Conservation (phyloP, 92 coral and sea anemone genomes). For the Epizoanthus scotinus region DNA sequence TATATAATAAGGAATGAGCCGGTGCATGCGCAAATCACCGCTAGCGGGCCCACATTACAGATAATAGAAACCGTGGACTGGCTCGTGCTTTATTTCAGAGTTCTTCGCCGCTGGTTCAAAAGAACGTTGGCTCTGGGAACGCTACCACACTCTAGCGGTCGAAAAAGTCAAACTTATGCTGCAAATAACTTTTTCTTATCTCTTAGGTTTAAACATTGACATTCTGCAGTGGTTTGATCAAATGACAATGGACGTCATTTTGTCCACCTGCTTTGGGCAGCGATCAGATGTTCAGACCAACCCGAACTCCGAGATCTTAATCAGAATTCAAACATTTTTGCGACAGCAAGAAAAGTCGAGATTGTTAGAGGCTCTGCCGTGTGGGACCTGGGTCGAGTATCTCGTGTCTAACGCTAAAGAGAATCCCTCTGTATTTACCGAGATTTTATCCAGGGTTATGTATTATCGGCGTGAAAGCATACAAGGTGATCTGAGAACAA, state of each 20-base stretch:
- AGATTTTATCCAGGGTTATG: constrained; percentile 19
- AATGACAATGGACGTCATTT: constrained; percentile 66
- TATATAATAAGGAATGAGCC: no score
- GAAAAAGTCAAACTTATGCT: no score
- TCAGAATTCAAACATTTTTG: constrained; percentile 5
- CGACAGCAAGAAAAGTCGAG: neutral
- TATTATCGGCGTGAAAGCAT: constrained; percentile 8
- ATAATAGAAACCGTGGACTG: no score
- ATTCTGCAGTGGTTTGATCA: constrained; percentile 68
- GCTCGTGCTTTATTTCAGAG: no score
- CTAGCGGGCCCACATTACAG: no score
- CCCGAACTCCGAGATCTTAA: constrained; percentile 54
- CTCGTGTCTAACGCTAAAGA: neutral
- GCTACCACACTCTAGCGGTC: no score
- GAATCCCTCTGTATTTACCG: neutral
- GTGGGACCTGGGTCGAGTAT: neutral
- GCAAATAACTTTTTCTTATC: neutral
- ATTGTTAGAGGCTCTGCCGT: neutral
- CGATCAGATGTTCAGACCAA: constrained; percentile 65
- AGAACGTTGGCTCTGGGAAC: no score
- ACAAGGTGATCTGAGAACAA: neutral
- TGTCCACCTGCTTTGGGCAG: constrained; percentile 67
- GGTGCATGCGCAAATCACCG: no score
- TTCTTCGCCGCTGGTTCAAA: no score
- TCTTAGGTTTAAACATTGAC: constrained; percentile 60